A percentile compares a stretch with the other conserved stretches of the same genome.
These are phyloP conservation scores for Batillaria attramentaria DNA, from an alignment of 1,140 invertebrate species.

Conservation along the genomic window DNA sequence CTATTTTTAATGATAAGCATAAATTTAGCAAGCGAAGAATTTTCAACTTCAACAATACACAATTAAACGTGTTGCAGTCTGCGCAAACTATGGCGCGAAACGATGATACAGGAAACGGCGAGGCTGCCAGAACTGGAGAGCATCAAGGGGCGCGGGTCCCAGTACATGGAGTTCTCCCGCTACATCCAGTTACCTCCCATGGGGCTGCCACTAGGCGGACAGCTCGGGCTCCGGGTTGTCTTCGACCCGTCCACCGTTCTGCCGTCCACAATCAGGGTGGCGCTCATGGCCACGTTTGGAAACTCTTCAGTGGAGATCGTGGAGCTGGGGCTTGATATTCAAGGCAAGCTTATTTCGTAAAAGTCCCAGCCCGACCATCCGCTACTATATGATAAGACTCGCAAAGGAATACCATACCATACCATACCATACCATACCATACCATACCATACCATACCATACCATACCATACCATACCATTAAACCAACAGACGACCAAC, in stretches of 20 bases:
- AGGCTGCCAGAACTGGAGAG: not conserved
- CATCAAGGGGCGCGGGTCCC: constrained; percentile 1
- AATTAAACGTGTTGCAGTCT: not conserved
- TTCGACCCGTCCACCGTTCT: constrained; percentile 23
- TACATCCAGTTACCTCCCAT: too few species aligned
- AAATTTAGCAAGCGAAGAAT: not conserved
- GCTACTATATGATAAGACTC: not conserved
- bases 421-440: not conserved
- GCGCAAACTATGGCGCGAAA: not conserved
- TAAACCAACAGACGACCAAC: not conserved
- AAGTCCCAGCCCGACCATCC: not conserved
- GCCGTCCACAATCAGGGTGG: not conserved
- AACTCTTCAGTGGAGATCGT: constrained; percentile 9
- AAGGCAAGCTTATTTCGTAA: not conserved
- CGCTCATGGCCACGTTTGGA: not conserved
- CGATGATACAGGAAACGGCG: not conserved
- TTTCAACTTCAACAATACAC: not conserved
- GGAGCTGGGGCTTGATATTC: constrained; percentile 1
- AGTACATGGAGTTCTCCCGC: constrained; percentile 16
- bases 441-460: not conserved
- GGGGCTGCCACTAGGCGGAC: constrained; percentile 9
- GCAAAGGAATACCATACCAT: not conserved
- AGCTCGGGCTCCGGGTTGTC: not conserved
- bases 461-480: not conserved
- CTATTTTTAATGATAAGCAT: not conserved